phyloP scores from a whole-genome alignment of 2,113 vertebrate species.

The Indri indri region DNA sequence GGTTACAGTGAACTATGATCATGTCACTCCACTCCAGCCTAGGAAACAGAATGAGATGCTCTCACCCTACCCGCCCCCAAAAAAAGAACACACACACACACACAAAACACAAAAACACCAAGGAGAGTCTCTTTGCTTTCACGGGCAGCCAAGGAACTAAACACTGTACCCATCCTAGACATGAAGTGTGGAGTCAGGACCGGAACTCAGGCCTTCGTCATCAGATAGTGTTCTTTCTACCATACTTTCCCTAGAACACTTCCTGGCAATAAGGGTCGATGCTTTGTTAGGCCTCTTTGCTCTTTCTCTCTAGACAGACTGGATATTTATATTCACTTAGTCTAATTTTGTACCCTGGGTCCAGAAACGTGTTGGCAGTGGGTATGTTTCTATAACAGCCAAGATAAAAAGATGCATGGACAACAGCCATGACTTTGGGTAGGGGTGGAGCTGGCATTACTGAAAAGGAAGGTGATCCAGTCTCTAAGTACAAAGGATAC shows the following conservation, averaged over 20 bases:
- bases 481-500: neutral
- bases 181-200: neutral
- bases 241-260: neutral
- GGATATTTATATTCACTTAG: neutral
- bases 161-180: neutral
- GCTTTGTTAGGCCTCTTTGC: neutral
- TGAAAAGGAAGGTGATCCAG: neutral
- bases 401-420: slow-evolving; percentile 29
- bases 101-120: neutral
- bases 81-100: too few species aligned
- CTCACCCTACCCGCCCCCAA: too few species aligned
- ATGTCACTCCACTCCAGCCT: too few species aligned
- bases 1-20: too few species aligned
- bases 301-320: neutral
- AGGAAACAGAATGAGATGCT: too few species aligned
- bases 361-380: slow-evolving; percentile 33
- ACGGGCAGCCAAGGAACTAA: fast-evolving
- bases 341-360: slow-evolving; percentile 39
- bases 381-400: slow-evolving; percentile 43
- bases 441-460: neutral
- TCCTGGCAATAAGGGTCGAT: neutral
- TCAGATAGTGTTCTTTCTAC: neutral
- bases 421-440: neutral
- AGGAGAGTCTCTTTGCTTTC: neutral
- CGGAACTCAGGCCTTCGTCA: neutral